Percentiles rank a stretch among this genome's conserved stretches.
Evolutionary conservation across 2,797 vertebrate genomes (phyloP).

Genomic region (Macrochelys suwanniensis): DNA sequence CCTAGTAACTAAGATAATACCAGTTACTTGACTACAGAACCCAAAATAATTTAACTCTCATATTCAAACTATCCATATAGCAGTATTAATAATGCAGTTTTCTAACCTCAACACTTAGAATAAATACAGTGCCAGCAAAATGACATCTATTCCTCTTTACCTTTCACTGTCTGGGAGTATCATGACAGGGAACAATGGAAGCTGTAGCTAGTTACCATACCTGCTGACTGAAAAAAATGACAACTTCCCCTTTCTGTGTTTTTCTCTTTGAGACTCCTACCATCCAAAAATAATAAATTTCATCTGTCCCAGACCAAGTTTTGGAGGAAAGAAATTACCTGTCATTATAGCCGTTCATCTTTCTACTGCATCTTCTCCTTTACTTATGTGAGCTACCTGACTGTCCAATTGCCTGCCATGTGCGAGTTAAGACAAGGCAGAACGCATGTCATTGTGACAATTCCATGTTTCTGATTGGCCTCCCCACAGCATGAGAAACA

Average conservation of each 20-base stretch:
- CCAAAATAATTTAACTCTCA: not conserved
- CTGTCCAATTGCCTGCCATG: not conserved
- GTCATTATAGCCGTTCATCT: not conserved
- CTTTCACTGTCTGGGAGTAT: not conserved
- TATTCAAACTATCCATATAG: not conserved
- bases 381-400: accelerated
- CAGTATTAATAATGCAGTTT: not conserved
- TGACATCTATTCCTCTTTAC: not conserved
- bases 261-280: not conserved
- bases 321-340: not conserved
- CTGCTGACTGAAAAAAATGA: accelerated
- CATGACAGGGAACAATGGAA: not conserved
- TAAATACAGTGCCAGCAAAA: not conserved
- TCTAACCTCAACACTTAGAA: not conserved
- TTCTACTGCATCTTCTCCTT: not conserved
- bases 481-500: not conserved
- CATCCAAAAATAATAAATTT: not conserved
- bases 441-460: not conserved
- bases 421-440: not conserved
- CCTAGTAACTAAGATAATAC: conserved; percentile 2
- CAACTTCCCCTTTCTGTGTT: not conserved
- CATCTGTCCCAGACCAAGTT: not conserved
- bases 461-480: not conserved
- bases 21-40: not conserved
- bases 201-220: not conserved